phyloP scores from a whole-genome alignment of 2,888 invertebrate genomes.

The Phyllotreta cruciferae region DNA sequence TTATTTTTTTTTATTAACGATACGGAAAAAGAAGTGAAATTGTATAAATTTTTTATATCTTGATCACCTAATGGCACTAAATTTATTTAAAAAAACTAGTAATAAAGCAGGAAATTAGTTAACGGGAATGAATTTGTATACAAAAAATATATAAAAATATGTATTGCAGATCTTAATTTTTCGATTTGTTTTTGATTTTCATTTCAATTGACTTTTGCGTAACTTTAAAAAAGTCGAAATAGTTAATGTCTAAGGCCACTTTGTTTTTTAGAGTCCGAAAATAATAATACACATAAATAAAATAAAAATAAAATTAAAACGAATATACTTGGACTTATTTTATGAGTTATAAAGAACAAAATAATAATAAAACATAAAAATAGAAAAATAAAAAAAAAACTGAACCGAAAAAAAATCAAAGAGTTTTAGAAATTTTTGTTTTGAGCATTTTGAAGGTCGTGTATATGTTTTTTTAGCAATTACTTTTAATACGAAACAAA shows the following conservation, averaged over 20 bases:
- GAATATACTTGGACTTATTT: no score
- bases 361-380: constrained; percentile 31
- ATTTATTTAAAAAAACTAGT: constrained; percentile 46
- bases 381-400: constrained; percentile 36
- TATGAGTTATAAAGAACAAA: no score
- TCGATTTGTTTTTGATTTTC: neutral
- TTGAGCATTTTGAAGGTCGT: constrained; percentile 45
- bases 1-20: neutral
- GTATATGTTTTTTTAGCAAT: constrained; percentile 13
- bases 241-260: constrained; percentile 47
- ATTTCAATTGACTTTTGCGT: constrained; percentile 1
- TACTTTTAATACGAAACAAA: no score
- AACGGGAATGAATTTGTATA: constrained; percentile 18
- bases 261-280: constrained; percentile 37
- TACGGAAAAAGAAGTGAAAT: constrained; percentile 11
- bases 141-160: constrained; percentile 24
- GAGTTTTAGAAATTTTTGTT: constrained; percentile 24
- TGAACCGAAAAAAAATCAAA: constrained; percentile 32
- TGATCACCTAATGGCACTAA: constrained; percentile 54
- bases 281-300: constrained; percentile 12
- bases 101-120: constrained; percentile 46
- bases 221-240: constrained; percentile 20
- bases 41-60: constrained; percentile 40
- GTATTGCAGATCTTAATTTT: neutral
- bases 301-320: no score